Evolutionary conservation across 2,797 vertebrate genomes (phyloP), one percentile per base, ranked within the genome.

Genomic region (Rhyacichthys aspro): DNA sequence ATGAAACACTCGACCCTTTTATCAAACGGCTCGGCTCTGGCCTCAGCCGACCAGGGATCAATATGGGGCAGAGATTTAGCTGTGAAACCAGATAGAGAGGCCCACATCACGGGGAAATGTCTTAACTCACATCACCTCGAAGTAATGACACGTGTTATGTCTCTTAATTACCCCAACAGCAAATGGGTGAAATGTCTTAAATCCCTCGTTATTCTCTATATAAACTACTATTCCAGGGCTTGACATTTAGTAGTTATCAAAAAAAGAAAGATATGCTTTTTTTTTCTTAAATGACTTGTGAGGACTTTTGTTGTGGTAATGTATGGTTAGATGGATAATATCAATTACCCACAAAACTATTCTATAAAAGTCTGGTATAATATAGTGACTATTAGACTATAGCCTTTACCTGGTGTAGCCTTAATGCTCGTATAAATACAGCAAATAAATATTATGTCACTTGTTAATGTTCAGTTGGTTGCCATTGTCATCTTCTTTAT

Each of bases 1-100:
- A 56, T 72, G 74, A 87, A 76, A 83, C 64, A 65, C 76, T 77
- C 58, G 3, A 67, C 62, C 59, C 62, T 63, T 85, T 85, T 71
- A 84, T 82, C 85, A 83, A 82, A 83, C 32, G 6, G 6, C 72
- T 76, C 67, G 78, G 49, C 57, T 55, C 72, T 60, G 71, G 64
- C 61, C 66, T 73, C 67, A 48, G 72, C 64, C 59, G 70, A 74
- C 63, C 62, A 17, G 42, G 42, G 72, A 83, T 91, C 86, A 59
- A 89, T 90, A 83, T 9, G 45, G 42, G 67, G 52, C 23, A 62
- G 58, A 74, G 70, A 71, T 77, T 77, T 76, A 71, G 65, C 71
- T 61, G 59, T 59, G 74, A 70, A 43, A 55, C 49, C 9, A 47
- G 60, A 76, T 34, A 9, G 63, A 63, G 55, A 44, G 45, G 55